Conservation (phyloP, 2,797 vertebrate genomes). For the Onychomys torridus region DNA sequence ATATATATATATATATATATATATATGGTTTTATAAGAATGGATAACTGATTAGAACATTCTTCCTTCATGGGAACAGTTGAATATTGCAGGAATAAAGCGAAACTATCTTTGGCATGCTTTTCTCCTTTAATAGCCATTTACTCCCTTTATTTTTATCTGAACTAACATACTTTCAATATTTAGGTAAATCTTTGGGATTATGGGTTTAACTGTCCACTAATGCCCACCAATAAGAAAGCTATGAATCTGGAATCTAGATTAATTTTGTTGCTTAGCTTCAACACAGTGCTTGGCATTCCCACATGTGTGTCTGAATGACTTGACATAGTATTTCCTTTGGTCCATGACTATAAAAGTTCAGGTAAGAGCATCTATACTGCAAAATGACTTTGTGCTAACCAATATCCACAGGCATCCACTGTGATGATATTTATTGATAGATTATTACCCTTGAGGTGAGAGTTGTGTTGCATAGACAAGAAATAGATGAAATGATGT, state of each 20-base stretch:
- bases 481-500: not conserved
- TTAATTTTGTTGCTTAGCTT: not conserved
- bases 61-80: not conserved
- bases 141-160: not conserved
- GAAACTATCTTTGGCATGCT: not conserved
- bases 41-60: not conserved
- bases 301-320: not conserved
- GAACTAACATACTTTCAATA: not conserved
- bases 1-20: too few relatives aligned
- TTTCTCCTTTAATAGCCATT: not conserved
- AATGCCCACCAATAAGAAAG: not conserved
- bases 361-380: not conserved
- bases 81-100: not conserved
- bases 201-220: not conserved
- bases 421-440: not conserved
- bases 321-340: not conserved
- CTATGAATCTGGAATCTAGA: not conserved
- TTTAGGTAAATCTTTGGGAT: not conserved
- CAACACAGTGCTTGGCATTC: not conserved
- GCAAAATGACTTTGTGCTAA: not conserved
- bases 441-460: not conserved
- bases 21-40: not conserved
- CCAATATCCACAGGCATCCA: not conserved
- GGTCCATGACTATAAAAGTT: not conserved
- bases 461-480: not conserved